These are phyloP conservation scores for Andricus grossulariae DNA, from an alignment of 1,140 invertebrate genomes.

Conservation along the genomic window DNA sequence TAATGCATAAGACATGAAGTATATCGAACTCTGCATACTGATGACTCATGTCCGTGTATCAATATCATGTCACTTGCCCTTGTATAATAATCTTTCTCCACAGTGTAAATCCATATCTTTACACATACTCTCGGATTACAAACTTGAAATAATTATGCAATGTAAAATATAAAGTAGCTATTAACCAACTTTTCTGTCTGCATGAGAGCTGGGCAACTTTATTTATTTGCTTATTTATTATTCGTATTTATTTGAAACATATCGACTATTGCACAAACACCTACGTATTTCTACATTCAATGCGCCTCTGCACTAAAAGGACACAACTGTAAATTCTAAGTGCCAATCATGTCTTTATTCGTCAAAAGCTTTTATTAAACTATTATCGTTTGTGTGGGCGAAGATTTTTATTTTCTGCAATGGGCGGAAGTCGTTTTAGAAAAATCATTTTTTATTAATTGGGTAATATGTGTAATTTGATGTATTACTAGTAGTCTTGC, in stretches of 20 bases:
- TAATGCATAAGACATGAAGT: slow-evolving; percentile 56
- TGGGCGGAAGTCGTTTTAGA: neutral
- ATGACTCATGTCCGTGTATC: neutral
- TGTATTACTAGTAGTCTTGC: too few relatives aligned
- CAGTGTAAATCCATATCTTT: neutral
- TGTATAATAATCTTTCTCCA: neutral
- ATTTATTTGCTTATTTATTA: too few relatives aligned
- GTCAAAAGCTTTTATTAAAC: slow-evolving; percentile 24
- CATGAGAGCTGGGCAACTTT: too few relatives aligned
- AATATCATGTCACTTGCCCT: neutral
- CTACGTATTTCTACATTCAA: slow-evolving; percentile 11
- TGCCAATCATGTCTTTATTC: slow-evolving; percentile 25
- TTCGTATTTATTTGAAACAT: slow-evolving; percentile 14
- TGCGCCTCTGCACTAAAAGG: slow-evolving; percentile 9
- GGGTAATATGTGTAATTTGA: too few relatives aligned
- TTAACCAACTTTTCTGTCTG: neutral
- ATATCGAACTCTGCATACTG: slow-evolving; percentile 45
- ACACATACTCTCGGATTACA: neutral
- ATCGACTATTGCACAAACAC: slow-evolving; percentile 5
- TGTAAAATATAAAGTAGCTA: neutral
- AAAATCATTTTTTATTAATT: neutral
- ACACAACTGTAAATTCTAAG: slow-evolving; percentile 6
- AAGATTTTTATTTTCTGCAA: neutral
- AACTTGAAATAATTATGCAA: neutral
- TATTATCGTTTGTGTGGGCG: neutral